A percentile compares a stretch with the other conserved stretches of the same genome.
Evolutionary conservation across 2,113 vertebrate species (phyloP).

Genomic region (Dascyllus trimaculatus): DNA sequence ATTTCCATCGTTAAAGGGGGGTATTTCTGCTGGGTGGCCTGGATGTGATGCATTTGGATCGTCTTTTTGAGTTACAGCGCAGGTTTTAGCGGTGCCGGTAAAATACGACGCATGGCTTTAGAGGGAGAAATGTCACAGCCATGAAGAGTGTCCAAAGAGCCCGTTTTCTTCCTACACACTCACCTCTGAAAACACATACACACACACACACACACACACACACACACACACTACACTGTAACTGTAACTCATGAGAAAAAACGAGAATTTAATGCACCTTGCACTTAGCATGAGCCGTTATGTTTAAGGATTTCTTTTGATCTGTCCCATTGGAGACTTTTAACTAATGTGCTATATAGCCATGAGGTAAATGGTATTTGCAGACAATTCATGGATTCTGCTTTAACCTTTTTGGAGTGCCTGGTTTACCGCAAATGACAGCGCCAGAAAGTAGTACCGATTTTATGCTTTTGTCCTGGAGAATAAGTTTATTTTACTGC

Average conservation of each 20-base stretch:
- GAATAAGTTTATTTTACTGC: conserved; percentile 31
- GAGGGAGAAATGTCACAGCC: conserved; percentile 46
- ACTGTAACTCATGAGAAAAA: conserved; percentile 11
- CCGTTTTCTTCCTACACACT: conserved; percentile 23
- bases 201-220: conserved; percentile 6
- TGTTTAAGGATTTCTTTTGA: conserved; percentile 59
- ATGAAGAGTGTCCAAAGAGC: conserved; percentile 36
- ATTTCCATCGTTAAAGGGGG: conserved; percentile 62
- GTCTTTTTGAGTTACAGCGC: conserved; percentile 53
- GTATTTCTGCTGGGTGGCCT: conserved; percentile 74
- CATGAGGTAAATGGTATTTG: conserved; percentile 57
- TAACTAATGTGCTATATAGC: conserved; percentile 47
- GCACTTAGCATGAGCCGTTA: conserved; percentile 44
- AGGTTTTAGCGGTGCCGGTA: conserved; percentile 63
- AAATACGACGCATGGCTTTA: conserved; percentile 51
- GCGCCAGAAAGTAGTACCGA: conserved; percentile 27
- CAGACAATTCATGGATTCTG: conserved; percentile 52
- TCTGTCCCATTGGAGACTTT: conserved; percentile 53
- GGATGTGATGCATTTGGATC: conserved; percentile 55
- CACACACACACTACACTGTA: conserved; percentile 2
- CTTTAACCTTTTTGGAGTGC: conserved; percentile 54
- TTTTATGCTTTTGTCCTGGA: conserved; percentile 15
- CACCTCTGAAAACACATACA: background rate
- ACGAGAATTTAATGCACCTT: conserved; percentile 55
- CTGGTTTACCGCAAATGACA: conserved; percentile 30